phyloP scores from a whole-genome alignment of 2,888 invertebrate genomes.

The Aspidapion aeneum region DNA sequence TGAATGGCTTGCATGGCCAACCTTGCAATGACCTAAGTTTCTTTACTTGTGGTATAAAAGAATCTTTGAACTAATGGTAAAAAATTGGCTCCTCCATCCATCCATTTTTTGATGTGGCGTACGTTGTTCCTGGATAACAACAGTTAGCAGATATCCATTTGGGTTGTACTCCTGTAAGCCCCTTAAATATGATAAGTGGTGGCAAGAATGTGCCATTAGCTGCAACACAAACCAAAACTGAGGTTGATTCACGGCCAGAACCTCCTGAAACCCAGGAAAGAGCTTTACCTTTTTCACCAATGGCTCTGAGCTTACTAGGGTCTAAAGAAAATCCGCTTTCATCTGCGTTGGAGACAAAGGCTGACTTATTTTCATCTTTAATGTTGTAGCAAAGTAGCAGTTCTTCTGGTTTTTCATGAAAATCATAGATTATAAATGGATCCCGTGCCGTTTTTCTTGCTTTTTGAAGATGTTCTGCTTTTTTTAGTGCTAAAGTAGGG shows the following conservation, averaged over 20 bases:
- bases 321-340: conserved; percentile 27
- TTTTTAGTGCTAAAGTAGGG: conserved; percentile 25
- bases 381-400: background rate
- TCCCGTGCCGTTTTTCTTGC: conserved; percentile 24
- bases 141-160: conserved; percentile 17
- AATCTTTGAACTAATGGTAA: too few species aligned
- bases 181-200: conserved; percentile 29
- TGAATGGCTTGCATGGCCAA: conserved; percentile 19
- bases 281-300: conserved; percentile 25
- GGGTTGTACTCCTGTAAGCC: conserved; percentile 23
- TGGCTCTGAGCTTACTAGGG: conserved; percentile 23
- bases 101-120: conserved; percentile 27
- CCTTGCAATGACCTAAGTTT: background rate
- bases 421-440: conserved; percentile 29
- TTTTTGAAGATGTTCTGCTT: conserved; percentile 31
- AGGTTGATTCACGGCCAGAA: conserved; percentile 23
- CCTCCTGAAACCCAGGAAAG: conserved; percentile 24
- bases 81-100: conserved; percentile 26
- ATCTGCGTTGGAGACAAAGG: conserved; percentile 23
- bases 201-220: conserved; percentile 26
- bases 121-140: conserved; percentile 24
- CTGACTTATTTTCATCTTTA: background rate
- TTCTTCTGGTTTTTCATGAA: conserved; percentile 14
- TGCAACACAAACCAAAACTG: conserved; percentile 19
- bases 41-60: too few species aligned